These are phyloP conservation scores for Vanessa cardui DNA, from an alignment of 2,888 invertebrate species.

Conservation along the genomic window DNA sequence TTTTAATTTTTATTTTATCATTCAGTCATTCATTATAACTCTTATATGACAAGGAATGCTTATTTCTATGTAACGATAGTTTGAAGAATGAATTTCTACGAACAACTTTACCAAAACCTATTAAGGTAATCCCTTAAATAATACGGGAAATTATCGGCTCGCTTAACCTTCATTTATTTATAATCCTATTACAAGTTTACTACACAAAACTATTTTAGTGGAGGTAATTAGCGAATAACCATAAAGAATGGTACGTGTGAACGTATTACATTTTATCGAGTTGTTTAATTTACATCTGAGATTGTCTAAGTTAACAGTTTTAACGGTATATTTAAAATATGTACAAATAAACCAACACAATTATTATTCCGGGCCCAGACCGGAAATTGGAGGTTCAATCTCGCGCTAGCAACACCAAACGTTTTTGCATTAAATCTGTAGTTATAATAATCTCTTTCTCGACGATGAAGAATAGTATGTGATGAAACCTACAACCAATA, in stretches of 20 bases:
- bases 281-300: neutral
- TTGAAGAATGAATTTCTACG: neutral
- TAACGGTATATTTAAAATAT: neutral
- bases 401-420: no score
- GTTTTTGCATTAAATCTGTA: no score
- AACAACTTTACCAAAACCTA: constrained; percentile 14
- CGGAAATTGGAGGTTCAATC: no score
- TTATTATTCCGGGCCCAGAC: no score
- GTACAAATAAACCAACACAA: no score
- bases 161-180: constrained; percentile 27
- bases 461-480: no score
- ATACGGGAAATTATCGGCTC: constrained; percentile 26
- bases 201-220: constrained; percentile 20
- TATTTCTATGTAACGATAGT: neutral
- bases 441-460: no score
- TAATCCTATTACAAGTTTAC: constrained; percentile 28
- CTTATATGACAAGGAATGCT: neutral
- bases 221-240: constrained; percentile 18
- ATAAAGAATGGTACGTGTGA: neutral
- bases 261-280: neutral
- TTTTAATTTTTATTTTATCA: neutral
- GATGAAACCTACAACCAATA: no score
- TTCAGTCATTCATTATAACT: neutral
- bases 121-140: constrained; percentile 25
- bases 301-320: neutral